Evolutionary conservation across 2,888 invertebrate species (phyloP).

Genomic region (Athripsodes cinereus): DNA sequence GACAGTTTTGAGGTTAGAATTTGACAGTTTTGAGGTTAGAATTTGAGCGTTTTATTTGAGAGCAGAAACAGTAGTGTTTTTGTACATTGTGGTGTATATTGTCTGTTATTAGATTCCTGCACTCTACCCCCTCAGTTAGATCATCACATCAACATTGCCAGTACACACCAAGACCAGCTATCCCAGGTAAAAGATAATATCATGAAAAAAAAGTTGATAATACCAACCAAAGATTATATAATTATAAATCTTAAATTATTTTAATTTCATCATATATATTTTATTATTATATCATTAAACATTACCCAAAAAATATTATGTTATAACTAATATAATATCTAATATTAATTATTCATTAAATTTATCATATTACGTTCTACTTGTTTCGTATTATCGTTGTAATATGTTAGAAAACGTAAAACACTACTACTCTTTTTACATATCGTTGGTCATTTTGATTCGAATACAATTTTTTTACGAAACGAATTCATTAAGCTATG

Average conservation of each 20-base stretch:
- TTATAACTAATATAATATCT: no score
- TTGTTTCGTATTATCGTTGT: no score
- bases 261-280: not conserved
- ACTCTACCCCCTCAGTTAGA: constrained; percentile 84
- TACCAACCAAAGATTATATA: no score
- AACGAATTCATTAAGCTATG: no score
- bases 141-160: constrained; percentile 76
- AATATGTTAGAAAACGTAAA: no score
- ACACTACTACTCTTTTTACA: no score
- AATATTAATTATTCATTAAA: no score
- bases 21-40: not conserved
- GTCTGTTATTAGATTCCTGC: constrained; percentile 95
- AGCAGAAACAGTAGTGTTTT: constrained; percentile 29
- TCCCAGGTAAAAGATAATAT: constrained; percentile 50
- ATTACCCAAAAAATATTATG: not conserved
- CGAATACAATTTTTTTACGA: no score
- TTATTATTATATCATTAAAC: not conserved
- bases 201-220: constrained; percentile 11
- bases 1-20: no score
- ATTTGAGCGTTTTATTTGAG: constrained; percentile 19
- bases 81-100: constrained; percentile 64
- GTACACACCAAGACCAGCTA: constrained; percentile 64
- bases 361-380: no score
- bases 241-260: constrained; percentile 11
- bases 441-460: no score